Percentiles rank a stretch among this genome's conserved stretches.
Conservation (phyloP, 2,797 vertebrate species). For the Sphaeramia orbicularis region DNA sequence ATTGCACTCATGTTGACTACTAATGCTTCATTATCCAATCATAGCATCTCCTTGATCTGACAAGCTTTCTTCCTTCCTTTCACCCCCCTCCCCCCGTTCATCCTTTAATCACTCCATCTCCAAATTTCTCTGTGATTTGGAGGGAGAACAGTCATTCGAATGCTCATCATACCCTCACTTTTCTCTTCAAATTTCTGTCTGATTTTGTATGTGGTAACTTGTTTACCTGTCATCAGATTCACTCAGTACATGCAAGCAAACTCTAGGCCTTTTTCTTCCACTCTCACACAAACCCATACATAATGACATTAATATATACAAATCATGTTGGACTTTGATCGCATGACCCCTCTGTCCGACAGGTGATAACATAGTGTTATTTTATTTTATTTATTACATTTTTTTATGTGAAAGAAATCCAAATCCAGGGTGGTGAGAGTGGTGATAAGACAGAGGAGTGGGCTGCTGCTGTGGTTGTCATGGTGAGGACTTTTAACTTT, state of each 20-base stretch:
- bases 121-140: conserved; percentile 45
- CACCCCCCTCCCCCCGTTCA: conserved; percentile 32
- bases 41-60: conserved; percentile 61
- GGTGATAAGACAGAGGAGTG: conserved; percentile 45
- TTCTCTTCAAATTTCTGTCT: conserved; percentile 49
- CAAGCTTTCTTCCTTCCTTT: conserved; percentile 57
- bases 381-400: not conserved
- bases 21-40: conserved; percentile 70
- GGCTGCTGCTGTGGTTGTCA: conserved; percentile 60
- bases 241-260: conserved; percentile 29
- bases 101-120: conserved; percentile 59
- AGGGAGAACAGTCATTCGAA: conserved; percentile 42
- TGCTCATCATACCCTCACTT: conserved; percentile 17
- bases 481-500: conserved; percentile 68
- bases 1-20: conserved; percentile 50
- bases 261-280: conserved; percentile 9
- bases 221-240: conserved; percentile 56
- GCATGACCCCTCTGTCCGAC: not conserved
- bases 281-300: conserved; percentile 21
- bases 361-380: conserved; percentile 37
- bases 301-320: not conserved
- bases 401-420: conserved; percentile 29
- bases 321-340: conserved; percentile 18
- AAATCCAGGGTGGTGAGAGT: conserved; percentile 39
- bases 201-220: conserved; percentile 53